Evolutionary conservation across 2,888 invertebrate species (phyloP), one percentile per base, ranked within the genome.

Genomic region (Lordiphosa fenestrarum): DNA sequence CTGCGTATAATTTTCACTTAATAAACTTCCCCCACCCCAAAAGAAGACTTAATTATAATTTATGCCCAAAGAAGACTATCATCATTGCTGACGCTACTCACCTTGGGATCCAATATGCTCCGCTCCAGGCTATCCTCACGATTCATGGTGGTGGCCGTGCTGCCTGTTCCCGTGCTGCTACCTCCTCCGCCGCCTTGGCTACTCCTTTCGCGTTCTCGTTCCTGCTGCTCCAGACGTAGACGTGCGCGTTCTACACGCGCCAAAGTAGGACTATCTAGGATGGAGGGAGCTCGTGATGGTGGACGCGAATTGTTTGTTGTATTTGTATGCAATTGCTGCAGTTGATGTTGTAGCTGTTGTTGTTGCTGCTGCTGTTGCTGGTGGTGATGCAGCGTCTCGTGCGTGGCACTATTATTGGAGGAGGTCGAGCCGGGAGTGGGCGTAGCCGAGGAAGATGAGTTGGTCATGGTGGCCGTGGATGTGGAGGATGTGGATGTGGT

Each of bases 161-260:
- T 75, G 76, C 71, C 83, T 6, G 80, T 81, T 49, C 83, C 85
- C 44, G 69, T 77, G 66, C 78, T 85, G 75, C 69, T 85, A 0
- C 81, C 81, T 0, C 74, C 59, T 0, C 64, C 63, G 2, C 50
- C 62, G 6, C 66, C 70, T 23, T 69, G 83, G 46, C 73, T 73
- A 50, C 73, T 64, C 19, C 78, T 69, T 44, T 84, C 77, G 41
- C 71, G 73, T 7, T 78, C 80, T 6, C 80, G 67, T 15, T 78
- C 74, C 62, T 84, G 75, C 53, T 86, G 91, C 72, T 91, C 91
- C 71, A 92, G 90, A 58, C 92, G 89, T 68, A 91, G 84, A 71
- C 91, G 90, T 41, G 92, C 92, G 76, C 92, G 90, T 87, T 92
- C 91, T 59, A 92, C 92, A 72, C 92, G 89, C 64, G 91, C 92